A percentile compares a stretch with the other conserved stretches of the same genome.
phyloP scores from a whole-genome alignment of 1,140 invertebrate species.

The Camponotus floridanus region DNA sequence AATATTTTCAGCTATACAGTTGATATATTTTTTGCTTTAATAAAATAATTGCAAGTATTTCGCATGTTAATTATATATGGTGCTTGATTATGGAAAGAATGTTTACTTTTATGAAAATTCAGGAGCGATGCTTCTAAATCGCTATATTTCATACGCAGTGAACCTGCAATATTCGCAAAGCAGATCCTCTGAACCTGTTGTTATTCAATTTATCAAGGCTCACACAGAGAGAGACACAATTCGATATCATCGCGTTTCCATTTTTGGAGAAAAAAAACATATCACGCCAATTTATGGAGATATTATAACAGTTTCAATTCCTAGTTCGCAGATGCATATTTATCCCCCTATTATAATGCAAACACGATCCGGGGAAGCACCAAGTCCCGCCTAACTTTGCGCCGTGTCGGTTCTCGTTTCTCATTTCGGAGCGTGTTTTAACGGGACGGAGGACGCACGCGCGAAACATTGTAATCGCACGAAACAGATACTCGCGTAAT shows the following conservation, averaged over 20 bases:
- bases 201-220: constrained; percentile 7
- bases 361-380: constrained; percentile 12
- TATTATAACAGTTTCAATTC: constrained; percentile 34
- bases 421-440: constrained; percentile 21
- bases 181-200: not conserved
- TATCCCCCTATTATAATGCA: constrained; percentile 34
- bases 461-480: constrained; percentile 14
- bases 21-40: not conserved
- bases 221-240: not conserved
- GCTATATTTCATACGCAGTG: constrained; percentile 4
- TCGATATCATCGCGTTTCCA: not conserved
- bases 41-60: not conserved
- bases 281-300: not conserved
- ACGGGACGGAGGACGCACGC: not conserved
- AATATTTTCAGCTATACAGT: too few species aligned
- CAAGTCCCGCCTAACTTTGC: constrained; percentile 29
- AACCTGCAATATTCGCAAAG: not conserved
- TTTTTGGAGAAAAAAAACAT: constrained; percentile 7
- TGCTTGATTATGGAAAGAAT: not conserved
- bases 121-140: not conserved
- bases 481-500: constrained; percentile 39
- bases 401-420: constrained; percentile 9
- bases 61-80: not conserved
- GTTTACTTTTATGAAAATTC: too few species aligned
- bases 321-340: not conserved